Base-by-base conservation (phyloP, 2,888 invertebrate species). In the Pseudococcus longispinus region DNA sequence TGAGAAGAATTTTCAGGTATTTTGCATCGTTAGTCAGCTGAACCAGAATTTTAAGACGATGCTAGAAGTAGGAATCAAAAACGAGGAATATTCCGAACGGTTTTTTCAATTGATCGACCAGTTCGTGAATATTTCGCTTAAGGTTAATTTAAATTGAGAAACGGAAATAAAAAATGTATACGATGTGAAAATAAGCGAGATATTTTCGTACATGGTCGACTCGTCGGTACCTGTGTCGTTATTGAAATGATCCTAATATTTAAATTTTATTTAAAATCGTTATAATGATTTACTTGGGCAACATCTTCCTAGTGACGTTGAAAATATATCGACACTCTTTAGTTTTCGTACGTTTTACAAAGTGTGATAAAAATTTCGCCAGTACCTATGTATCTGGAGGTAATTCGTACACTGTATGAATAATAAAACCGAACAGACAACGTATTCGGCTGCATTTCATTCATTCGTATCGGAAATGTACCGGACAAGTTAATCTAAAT, bases 401-500 rank as follows among this genome's bases (percentile, higher is more conserved):
- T n/a, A n/a, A n/a, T n/a, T 51, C 8, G 8, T 51, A 51, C n/a
- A 51, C 9, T 51, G 51, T 51, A n/a, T n/a, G 1, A 51, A 51
- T n/a, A 51, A 51, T n/a, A 3, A 46, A 18, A 3, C 9, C 4
- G 9, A 65, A 65, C 26, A 4, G 1, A 65, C 65, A 20, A 8
- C 65, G 26, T 26, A n/a, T 65, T 9, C 11, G 3, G 65, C 70
- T 29, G 18, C 29, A 70, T 70, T 70, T 29, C 70, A 29, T 65
- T 65, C 26, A 70, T 4, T 65, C 65, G 11, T 29, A 29, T 70
- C 70, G 18, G 29, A 70, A 18, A 29, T 29, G 20, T 60, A 23
- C n/a, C 6, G n/a, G 37, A 80, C 42, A 20, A 80, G 29, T 80
- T 42, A 80, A 80, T 80, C 77, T 42, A 15, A 74, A 74, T 74